Base-by-base conservation (phyloP, 2,888 invertebrate genomes). In the Microplitis deprimator region DNA sequence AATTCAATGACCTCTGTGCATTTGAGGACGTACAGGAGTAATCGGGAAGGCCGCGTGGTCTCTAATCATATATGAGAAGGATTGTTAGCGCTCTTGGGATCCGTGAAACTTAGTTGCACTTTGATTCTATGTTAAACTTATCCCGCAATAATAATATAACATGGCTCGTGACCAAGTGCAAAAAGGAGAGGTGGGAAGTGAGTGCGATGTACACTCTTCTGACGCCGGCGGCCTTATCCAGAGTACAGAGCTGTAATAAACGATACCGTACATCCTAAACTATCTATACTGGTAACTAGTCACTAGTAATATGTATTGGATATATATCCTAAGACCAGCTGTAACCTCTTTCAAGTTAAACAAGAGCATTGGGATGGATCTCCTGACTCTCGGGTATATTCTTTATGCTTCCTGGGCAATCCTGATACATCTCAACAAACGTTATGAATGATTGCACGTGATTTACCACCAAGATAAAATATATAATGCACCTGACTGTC, bases 1-100 rank as follows among this genome's bases (percentile, higher is more conserved):
- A 82, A 86, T 85, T 86, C 85, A 86, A 85, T 82, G 84, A 86
- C 84, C 86, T 86, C 82, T 75, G 65, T 76, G 79, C 72, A 75
- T 65, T 75, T 78, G 73, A 79, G 78, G 77, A 79, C 82, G 77
- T 13, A 7, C 1, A 13, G 39, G 7, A 39, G 29, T 61, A n/a
- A 39, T 60, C 4, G 69, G 50, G 20, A 59, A 69, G 69, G 59
- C 40, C 60, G 40, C 41, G 13, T 41, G 40, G 17, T 50, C 50
- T 50, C 50, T 50, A 13, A 50, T 50, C 50, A 50, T 8, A 50
- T 13, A 50, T 50, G 50, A 50, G 13, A 13, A 50, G 50, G 13
- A 17, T 64, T 40, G 40, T 62, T 41, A 64, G 40, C 38, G 10
- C 10, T 39, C 10, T 16, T 8, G 13, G 41, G 29, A 41, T 64